phyloP scores from a whole-genome alignment of 2,797 vertebrate genomes.

The Percopsis omiscomaycus region DNA sequence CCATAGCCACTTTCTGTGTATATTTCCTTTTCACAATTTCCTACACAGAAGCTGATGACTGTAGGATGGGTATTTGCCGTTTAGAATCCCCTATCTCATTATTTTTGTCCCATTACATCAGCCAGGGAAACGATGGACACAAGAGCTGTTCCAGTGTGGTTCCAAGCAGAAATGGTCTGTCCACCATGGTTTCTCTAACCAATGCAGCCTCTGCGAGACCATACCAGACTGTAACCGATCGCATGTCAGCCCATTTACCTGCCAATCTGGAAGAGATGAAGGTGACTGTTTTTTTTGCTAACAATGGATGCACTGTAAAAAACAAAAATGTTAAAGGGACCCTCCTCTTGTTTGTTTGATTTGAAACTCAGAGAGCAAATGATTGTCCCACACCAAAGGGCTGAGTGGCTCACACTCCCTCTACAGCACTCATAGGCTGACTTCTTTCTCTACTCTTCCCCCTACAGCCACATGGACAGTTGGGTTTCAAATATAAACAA shows the following conservation, averaged over 20 bases:
- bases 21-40: conserved; percentile 49
- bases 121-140: conserved; percentile 82
- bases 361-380: too few species aligned
- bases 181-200: conserved; percentile 52
- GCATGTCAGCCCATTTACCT: conserved; percentile 83
- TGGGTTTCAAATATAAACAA: too few species aligned
- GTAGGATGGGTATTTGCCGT: conserved; percentile 50
- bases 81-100: conserved; percentile 48
- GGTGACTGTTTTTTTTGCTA: conserved; percentile 72
- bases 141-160: conserved; percentile 74
- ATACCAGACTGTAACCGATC: conserved; percentile 58
- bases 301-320: neutral
- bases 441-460: too few species aligned
- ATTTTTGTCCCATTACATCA: conserved; percentile 61
- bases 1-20: conserved; percentile 51
- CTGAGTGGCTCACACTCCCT: too few species aligned
- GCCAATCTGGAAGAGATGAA: conserved; percentile 93
- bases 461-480: too few species aligned
- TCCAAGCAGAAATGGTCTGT: conserved; percentile 63
- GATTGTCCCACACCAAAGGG: too few species aligned
- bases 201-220: conserved; percentile 58
- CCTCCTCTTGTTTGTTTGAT: neutral
- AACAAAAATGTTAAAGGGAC: neutral
- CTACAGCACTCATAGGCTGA: too few species aligned
- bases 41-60: conserved; percentile 44